Base-by-base conservation (phyloP, 2,888 invertebrate genomes). In the Melanostoma scalare region DNA sequence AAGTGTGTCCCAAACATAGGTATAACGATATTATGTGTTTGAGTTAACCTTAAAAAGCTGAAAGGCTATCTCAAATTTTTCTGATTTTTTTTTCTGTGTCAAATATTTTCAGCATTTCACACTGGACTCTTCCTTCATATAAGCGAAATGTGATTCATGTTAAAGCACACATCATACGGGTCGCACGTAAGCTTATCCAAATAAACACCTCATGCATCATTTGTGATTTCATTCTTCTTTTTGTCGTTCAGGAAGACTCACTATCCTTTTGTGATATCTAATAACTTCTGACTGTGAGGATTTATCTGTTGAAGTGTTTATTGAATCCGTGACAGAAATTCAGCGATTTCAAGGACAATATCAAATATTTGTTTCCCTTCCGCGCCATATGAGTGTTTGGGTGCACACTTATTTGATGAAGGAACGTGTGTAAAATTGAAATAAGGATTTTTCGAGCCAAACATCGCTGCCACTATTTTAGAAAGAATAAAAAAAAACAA, bases 321-420 rank as follows among this genome's bases (percentile, higher is more conserved):
- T 90, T 90, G 90, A 90, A 90, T 90, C 90, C 90, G 89, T 89
- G 90, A 90, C 90, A 86, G 86, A 86, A 87, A 86, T 86, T 86
- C 74, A 71, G 87, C 89, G 88, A 87, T 87, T 86, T 77, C 73
- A 71, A 72, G 76, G 71, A 86, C 87, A 86, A 73, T 82, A 55
- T 69, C 77, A 85, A 85, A 86, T 84, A 79, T 79, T 84, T 84
- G 71, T 78, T 65, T 60, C n/a, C 44, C 30, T 31, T 8, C n/a
- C 40, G 2, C 30, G 35, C 3, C 9, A 20, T 52, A 35, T 46
- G 52, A 35, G 9, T 60, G 58, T 67, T 67, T 77, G 63, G 50
- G 78, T 69, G 74, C 40, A 76, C 52, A 72, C 76, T 60, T 56
- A 53, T 73, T 69, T 65, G 48, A 10, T 61, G 31, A 38, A 3